A percentile compares a stretch with the other conserved stretches of the same genome.
Evolutionary conservation across 2,797 vertebrate genomes (phyloP).

Genomic region (Coracias cyanogaster): DNA sequence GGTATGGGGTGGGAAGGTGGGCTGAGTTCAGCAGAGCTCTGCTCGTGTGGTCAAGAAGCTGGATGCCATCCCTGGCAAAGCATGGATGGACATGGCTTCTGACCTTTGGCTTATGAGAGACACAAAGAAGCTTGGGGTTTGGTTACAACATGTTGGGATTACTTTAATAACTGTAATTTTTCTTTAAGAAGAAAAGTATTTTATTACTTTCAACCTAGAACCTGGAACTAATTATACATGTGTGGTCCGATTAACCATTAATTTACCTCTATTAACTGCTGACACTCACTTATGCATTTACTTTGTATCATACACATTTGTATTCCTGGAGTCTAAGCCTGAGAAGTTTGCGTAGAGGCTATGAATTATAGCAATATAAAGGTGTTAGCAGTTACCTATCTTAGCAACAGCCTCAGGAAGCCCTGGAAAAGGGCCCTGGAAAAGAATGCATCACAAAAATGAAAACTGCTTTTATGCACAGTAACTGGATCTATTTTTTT

Average conservation of each 20-base stretch:
- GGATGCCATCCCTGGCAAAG: fast-evolving
- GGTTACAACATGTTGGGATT: neutral
- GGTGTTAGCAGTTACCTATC: neutral
- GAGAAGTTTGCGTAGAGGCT: neutral
- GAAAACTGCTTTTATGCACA: neutral
- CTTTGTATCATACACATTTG: neutral
- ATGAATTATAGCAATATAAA: neutral
- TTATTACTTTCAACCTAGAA: constrained; percentile 5
- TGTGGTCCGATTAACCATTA: constrained; percentile 42
- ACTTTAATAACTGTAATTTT: constrained; percentile 1
- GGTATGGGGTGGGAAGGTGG: neutral
- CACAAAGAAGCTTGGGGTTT: neutral
- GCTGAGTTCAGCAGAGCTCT: neutral
- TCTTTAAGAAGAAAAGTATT: neutral
- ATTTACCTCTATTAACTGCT: constrained; percentile 35
- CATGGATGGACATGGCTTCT: fast-evolving
- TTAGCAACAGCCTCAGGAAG: neutral
- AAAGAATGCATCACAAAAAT: neutral
- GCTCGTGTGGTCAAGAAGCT: fast-evolving
- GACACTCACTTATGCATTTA: neutral
- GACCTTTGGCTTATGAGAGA: neutral
- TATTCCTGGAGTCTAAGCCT: neutral
- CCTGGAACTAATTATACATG: constrained; percentile 49
- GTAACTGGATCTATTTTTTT: neutral
- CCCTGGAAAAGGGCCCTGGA: neutral